Evolutionary conservation across 2,888 invertebrate genomes (phyloP), one percentile per base, ranked within the genome.

Genomic region (Lepidochitona cinerea): DNA sequence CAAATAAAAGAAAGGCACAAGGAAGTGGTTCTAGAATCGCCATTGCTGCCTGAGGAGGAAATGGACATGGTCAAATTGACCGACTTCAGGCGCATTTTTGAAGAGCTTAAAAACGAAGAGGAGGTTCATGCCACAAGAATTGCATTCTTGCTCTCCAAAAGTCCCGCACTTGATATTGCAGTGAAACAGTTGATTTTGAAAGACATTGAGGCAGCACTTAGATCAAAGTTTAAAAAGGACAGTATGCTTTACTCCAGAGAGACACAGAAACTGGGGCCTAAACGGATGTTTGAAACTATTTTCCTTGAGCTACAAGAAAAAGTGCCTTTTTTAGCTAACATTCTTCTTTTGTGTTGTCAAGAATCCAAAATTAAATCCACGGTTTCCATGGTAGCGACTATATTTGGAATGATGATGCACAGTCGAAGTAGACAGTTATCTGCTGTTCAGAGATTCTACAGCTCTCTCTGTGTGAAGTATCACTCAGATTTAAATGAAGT

Each of bases 341-440:
- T 66, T 14, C 37, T 66, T 14, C 9, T 14, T 66, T 9, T 37
- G n/a, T 66, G 66, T 33, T 37, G 35, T 59, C 59, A 29, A 4
- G 59, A 32, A 32, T 4, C 23, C 23, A 12, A 4, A 26, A 36
- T 14, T 36, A 18, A 32, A 12, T 36, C 14, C n/a, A 26, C 9
- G 14, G 35, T 66, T 14, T 3, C 66, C 36, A 66, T 6, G 66
- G 4, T 66, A 18, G 66, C 36, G 6, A 66, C 66, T 26, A 66
- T 33, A 35, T 66, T 36, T 37, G 36, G 66, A 23, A 66, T 6
- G 66, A 66, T 66, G 14, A 35, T 66, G 66, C 66, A 66, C 9
- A 18, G 36, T 36, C 14, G 66, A 66, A 33, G 18, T 18, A 66
- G 26, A 26, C 35, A 33, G 36, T 18, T 36, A 12, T 66, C 66